Conservation (phyloP, 2,113 vertebrate genomes). For the Chlorodrepanis virens region DNA sequence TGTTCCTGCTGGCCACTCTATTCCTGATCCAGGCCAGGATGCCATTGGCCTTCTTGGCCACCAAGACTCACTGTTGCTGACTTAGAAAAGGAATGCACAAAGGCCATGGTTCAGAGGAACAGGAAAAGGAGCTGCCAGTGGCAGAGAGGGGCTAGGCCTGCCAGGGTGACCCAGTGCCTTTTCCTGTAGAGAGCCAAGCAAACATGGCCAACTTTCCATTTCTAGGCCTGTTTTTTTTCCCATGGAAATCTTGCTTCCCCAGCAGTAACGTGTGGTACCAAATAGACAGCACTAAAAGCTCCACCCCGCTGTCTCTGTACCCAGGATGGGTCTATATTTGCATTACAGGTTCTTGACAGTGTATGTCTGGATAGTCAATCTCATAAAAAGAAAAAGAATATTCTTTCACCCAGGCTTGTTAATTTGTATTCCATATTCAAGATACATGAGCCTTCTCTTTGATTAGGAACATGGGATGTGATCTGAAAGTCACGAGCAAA, state of each 20-base stretch:
- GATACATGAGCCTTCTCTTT: neutral
- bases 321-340: neutral
- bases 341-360: neutral
- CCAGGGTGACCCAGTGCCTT: neutral
- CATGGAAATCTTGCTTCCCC: neutral
- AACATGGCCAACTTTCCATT: neutral
- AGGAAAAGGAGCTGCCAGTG: neutral
- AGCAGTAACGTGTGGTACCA: neutral
- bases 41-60: neutral
- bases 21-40: neutral
- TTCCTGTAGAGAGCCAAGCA: neutral
- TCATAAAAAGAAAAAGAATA: neutral
- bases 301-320: neutral
- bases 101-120: neutral
- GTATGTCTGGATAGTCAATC: neutral
- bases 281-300: neutral
- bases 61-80: fast-evolving
- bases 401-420: neutral
- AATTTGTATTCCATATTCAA: neutral
- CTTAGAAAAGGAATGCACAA: neutral
- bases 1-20: neutral
- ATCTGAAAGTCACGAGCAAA: neutral
- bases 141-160: neutral
- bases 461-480: neutral
- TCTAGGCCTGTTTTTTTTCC: neutral